Percentiles rank a stretch among this genome's conserved stretches.
Conservation (phyloP, 1,140 invertebrate species). For the Platyscapa corneri region DNA sequence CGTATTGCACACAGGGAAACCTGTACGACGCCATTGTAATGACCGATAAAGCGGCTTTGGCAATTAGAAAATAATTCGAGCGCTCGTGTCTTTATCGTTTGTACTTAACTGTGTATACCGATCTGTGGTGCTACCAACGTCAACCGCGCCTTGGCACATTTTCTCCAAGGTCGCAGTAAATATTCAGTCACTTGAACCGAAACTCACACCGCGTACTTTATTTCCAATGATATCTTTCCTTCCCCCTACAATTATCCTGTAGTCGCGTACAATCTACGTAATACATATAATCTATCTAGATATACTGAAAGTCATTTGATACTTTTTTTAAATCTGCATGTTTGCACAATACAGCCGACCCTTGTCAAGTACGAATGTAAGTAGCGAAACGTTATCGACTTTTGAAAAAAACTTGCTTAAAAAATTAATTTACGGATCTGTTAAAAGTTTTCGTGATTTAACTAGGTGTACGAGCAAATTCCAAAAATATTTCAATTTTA, state of each 20-base stretch:
- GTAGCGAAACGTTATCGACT: background rate
- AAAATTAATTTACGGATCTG: background rate
- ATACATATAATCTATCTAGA: background rate
- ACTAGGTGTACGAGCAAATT: background rate
- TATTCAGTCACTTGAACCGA: background rate
- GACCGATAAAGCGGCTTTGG: background rate
- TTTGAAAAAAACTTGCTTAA: too few species aligned
- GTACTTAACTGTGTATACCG: background rate
- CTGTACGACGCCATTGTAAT: background rate
- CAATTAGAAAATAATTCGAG: conserved; percentile 24
- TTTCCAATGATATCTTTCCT: background rate
- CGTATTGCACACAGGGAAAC: background rate
- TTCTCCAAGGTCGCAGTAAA: background rate
- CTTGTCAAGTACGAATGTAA: too few species aligned
- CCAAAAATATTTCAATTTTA: background rate
- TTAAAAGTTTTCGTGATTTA: background rate
- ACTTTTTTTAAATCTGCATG: background rate
- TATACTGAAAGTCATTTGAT: background rate
- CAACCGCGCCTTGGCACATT: conserved; percentile 12
- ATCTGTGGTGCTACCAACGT: background rate
- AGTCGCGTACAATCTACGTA: background rate
- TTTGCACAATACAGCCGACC: too few species aligned
- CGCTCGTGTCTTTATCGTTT: background rate
- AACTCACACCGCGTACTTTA: background rate
- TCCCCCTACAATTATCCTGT: background rate